Conservation (phyloP, 2,888 invertebrate genomes). For the Diarsia dahlii region DNA sequence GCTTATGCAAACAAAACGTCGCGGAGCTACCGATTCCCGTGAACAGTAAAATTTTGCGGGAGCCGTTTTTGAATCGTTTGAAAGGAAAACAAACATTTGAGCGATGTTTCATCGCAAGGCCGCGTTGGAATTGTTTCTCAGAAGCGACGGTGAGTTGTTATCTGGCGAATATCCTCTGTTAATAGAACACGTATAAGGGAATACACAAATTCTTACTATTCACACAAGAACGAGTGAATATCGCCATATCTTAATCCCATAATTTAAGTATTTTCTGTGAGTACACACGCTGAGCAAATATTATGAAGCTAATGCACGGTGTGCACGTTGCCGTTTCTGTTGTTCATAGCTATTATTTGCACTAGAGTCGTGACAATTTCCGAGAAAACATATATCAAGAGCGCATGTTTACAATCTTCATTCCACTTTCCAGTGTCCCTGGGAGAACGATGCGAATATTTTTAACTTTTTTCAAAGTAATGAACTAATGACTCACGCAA, state of each 20-base stretch:
- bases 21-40: conserved; percentile 79
- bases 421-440: conserved; percentile 77
- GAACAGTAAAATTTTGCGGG: conserved; percentile 85
- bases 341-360: conserved; percentile 73
- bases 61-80: conserved; percentile 85
- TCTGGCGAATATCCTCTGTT: conserved; percentile 74
- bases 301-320: conserved; percentile 54
- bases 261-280: conserved; percentile 44
- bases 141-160: conserved; percentile 77
- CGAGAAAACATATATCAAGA: conserved; percentile 78
- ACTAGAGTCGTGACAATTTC: conserved; percentile 77
- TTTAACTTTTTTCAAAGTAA: conserved; percentile 75
- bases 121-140: conserved; percentile 80
- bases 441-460: conserved; percentile 81
- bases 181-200: conserved; percentile 46
- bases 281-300: conserved; percentile 59
- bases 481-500: conserved; percentile 75
- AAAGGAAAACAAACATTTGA: conserved; percentile 87
- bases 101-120: conserved; percentile 86
- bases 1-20: conserved; percentile 85
- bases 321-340: conserved; percentile 57
- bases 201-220: conserved; percentile 32
- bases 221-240: conserved; percentile 10
- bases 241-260: conserved; percentile 54
- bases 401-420: conserved; percentile 78